Evolutionary conservation across 2,113 vertebrate species (phyloP), one percentile per base, ranked within the genome.

Genomic region (Varanus komodoensis): DNA sequence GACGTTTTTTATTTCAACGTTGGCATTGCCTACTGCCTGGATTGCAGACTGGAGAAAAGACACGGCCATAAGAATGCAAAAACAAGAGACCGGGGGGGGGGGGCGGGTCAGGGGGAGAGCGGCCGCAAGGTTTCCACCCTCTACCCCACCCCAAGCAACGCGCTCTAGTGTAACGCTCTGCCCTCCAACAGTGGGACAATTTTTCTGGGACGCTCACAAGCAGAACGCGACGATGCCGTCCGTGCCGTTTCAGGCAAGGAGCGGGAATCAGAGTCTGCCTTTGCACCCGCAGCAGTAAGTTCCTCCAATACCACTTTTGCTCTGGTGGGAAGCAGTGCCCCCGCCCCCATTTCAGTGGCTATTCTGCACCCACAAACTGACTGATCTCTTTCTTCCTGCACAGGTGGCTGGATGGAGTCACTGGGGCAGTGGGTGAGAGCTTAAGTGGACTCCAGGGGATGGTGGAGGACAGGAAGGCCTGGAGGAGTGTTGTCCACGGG

Each of bases 1-100:
- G 29, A 99, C 97, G 38, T 99, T 99, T 93, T 98, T 99, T 89
- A 99, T 96, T 91, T 99, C 99, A 92, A 99, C 98, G 38, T 98
- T 98, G 32, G 99, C 98, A 0, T 93, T 96, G 83, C 96, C 88
- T 2, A 97, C 98, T 0, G 98, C 98, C 95, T 99, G 98, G 88
- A 99, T 77, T n/a, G 99, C 98, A 82, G 97, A 93, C 99, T 99
- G 97, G 48, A 23, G 54, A 87, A 29, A 38, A 89, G 0, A 25
- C 64, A 89, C 88, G 75, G 44, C 14, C 64, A 14, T 5, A 29
- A 52, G 14, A 23, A 3, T 17, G 25, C 27, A 27, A 32, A 7
- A 38, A 54, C 6, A 57, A 7, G 38, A 84, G 64, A 27, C 11
- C 11, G 67, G 3, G n/a, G 23, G 14, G 25, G 64, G 38, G 75